These are phyloP conservation scores for Caenorhabditis sulstoni DNA, from an alignment of 2,888 invertebrate genomes.

Conservation along the genomic window DNA sequence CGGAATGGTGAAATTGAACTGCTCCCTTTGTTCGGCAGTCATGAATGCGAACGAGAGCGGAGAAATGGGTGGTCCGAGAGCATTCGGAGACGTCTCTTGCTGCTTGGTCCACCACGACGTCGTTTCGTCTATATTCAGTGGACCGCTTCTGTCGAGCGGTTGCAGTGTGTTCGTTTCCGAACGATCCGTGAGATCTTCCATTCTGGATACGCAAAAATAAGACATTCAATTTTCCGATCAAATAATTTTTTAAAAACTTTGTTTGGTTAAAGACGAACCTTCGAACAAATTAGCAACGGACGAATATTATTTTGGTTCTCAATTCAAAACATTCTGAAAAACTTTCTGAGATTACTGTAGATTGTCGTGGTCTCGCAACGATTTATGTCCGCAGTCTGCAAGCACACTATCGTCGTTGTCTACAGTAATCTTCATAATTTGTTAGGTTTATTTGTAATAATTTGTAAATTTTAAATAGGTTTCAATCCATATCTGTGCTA, in stretches of 20 bases:
- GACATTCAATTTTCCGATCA: too few species aligned
- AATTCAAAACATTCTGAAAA: conserved; percentile 6
- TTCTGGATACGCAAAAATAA: conserved; percentile 12
- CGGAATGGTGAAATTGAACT: conserved; percentile 18
- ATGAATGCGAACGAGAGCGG: conserved; percentile 32
- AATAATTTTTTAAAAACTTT: conserved; percentile 1
- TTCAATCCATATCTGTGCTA: too few species aligned
- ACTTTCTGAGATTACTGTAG: conserved; percentile 26
- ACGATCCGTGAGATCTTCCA: conserved; percentile 20
- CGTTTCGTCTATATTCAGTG: conserved; percentile 4
- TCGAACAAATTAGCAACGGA: too few species aligned
- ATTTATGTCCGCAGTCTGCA: conserved; percentile 20
- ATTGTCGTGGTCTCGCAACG: conserved; percentile 28
- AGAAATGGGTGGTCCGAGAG: background rate
- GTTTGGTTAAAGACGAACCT: too few species aligned
- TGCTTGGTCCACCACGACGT: conserved; percentile 8
- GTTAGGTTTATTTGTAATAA: background rate
- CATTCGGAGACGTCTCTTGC: background rate
- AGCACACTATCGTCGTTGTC: background rate
- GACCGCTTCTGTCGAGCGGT: background rate
- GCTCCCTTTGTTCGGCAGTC: conserved; percentile 13
- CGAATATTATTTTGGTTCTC: conserved; percentile 5
- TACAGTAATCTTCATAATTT: conserved; percentile 19
- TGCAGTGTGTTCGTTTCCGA: background rate
- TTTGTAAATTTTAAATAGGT: too few species aligned